Base-by-base conservation (phyloP, 2,113 vertebrate species). In the Rafetus swinhoei region DNA sequence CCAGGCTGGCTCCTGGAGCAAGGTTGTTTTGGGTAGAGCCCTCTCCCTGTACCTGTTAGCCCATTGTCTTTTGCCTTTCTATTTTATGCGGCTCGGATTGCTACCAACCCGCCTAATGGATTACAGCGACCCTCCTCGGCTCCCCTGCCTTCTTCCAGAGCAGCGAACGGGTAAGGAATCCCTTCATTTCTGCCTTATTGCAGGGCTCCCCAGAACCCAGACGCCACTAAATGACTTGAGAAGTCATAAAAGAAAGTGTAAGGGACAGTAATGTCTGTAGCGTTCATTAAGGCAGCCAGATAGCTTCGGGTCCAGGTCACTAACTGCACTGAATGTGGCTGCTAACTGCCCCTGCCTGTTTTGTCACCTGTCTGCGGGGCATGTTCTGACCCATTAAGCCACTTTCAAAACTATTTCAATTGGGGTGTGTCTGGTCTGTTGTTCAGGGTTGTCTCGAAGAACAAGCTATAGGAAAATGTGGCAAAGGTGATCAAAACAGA, bases 91-190 rank as follows among this genome's bases (percentile, higher is more conserved):
- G 72, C 88, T 88, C 53, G 87, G 96, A 94, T 97, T 85, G 95
- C 92, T 91, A 84, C 86, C 15, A 21, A 84, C 86, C 87, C 81
- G 86, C 76, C 96, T 76, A 90, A 96, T 96, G 98, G 98, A 98
- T 98, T 98, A 98, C 98, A 86, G 96, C 93, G 85, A 95, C 57
- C 89, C n/a, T 92, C 74, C 50, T 3, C 95, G 96, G 87, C 90
- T 95, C 55, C 95, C 95, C 92, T 50, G 82, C 96, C 74, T 88
- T 85, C 90, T 76, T 6, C 93, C 91, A 59, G n/a, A 19, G 86
- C 96, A 76, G 79, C 94, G 57, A 97, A 88, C 84, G 56, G 98
- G 98, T 98, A 98, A 98, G 98, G 93, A 9, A 56, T 88, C 22
- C n/a, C 1, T 29, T 6, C 84, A 35, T 88, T 53, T 65, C 87